Evolutionary conservation across 2,888 invertebrate species (phyloP), one percentile per base, ranked within the genome.

Genomic region (Petrophora chlorosata): DNA sequence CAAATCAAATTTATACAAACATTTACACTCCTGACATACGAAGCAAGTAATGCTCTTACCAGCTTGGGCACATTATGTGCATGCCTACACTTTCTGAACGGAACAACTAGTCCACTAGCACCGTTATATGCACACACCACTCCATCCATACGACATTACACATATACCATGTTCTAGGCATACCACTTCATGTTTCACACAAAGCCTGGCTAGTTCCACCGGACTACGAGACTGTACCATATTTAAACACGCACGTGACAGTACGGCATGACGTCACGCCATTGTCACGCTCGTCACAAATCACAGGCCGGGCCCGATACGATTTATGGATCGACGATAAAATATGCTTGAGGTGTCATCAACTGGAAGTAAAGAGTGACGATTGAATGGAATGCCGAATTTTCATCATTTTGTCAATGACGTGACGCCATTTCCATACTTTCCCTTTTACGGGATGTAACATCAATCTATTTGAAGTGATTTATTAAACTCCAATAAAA

Each of bases 401-500:
- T 42, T 48, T 35, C 19, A 36, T 48, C 48, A 48, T 42, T 48
- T 48, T 38, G 17, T 29, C 25, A 29, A 26, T 79, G 79, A 76
- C 79, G 80, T 79, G 79, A 79, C 70, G 46, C 70, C 64, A 76
- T 80, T 81, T 78, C 79, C 67, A 53, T 59, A 54, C 48, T 48
- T 48, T 78, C 77, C 79, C 81, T 80, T 76, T 79, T 73, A 66
- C 60, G 55, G 64, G 60, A 63, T 59, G 56, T 67, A 41, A 72
- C 82, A 83, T 83, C 80, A 82, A 83, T 83, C 79, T 81, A 75
- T 70, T 60, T 66, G 68, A 71, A 70, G 71, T 84, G 83, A 88
- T 87, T 82, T 84, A 87, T 85, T 65, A 72, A 61, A 65, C 55
- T 62, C 58, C 67, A 70, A 63, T 81, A 76, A 81, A 85, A 82